Evolutionary conservation across 2,888 invertebrate species (phyloP).

Genomic region (Scaptomyza caliginosa): DNA sequence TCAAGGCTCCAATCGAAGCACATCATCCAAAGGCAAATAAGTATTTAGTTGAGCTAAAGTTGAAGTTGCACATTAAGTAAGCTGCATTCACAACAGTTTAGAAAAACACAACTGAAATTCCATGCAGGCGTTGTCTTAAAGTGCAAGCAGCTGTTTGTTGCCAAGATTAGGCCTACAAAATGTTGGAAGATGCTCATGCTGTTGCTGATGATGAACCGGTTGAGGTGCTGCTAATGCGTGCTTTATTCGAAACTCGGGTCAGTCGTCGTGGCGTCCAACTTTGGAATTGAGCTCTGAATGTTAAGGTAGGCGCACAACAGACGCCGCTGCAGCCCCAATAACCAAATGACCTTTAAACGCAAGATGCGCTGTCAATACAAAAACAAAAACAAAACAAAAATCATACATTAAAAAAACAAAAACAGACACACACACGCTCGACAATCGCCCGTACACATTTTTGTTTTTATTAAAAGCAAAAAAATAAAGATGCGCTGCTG

Average conservation of each 20-base stretch:
- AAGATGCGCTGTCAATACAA: slow-evolving; percentile 63
- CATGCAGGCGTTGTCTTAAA: slow-evolving; percentile 39
- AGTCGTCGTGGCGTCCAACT: slow-evolving; percentile 61
- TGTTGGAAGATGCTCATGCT: not conserved
- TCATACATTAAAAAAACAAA: slow-evolving; percentile 11
- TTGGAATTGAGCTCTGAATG: slow-evolving; percentile 79
- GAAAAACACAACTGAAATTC: slow-evolving; percentile 19
- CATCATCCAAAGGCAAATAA: slow-evolving; percentile 34
- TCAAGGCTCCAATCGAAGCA: slow-evolving; percentile 67
- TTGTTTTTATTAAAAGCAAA: slow-evolving; percentile 48
- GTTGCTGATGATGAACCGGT: slow-evolving; percentile 60
- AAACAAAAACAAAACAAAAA: slow-evolving; percentile 11
- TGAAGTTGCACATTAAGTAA: slow-evolving; percentile 29
- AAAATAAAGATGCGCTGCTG: slow-evolving; percentile 26
- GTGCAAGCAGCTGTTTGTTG: slow-evolving; percentile 37
- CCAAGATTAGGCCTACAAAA: slow-evolving; percentile 56
- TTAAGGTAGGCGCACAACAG: slow-evolving; percentile 80
- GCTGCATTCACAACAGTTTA: slow-evolving; percentile 26
- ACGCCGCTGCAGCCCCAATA: slow-evolving; percentile 59
- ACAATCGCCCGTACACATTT: slow-evolving; percentile 50
- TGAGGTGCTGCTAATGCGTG: slow-evolving; percentile 39
- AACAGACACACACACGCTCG: slow-evolving; percentile 27
- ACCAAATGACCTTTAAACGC: slow-evolving; percentile 77
- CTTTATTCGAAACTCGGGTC: slow-evolving; percentile 32
- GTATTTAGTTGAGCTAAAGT: slow-evolving; percentile 22